Conservation (phyloP, 2,113 vertebrate species). For the Larimichthys polyactis region DNA sequence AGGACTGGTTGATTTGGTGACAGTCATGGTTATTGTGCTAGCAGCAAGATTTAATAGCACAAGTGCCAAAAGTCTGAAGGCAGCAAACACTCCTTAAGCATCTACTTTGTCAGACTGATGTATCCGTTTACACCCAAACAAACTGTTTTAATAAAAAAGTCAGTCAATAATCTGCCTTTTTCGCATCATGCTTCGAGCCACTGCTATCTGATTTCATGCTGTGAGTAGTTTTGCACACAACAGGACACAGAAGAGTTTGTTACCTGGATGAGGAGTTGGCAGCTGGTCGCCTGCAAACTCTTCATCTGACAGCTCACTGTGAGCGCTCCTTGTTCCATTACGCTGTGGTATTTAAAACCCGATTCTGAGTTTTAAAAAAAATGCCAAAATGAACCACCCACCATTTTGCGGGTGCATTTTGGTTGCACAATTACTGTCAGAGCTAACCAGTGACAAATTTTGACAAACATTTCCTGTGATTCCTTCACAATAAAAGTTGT, state of each 20-base stretch:
- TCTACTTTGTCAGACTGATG: too few relatives aligned
- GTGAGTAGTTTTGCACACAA: neutral
- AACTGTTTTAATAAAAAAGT: neutral
- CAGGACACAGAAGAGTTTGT: neutral
- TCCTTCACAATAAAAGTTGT: neutral
- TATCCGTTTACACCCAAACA: neutral
- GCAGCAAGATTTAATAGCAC: neutral
- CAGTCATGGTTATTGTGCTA: neutral
- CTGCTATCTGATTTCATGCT: neutral
- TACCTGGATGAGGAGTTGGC: neutral
- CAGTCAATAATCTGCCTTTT: neutral
- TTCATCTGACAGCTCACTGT: too few relatives aligned
- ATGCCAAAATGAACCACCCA: neutral
- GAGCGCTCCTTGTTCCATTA: neutral
- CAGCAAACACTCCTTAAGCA: too few relatives aligned
- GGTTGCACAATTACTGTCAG: neutral
- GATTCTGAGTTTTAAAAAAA: neutral
- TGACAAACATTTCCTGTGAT: neutral
- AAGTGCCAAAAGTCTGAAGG: too few relatives aligned
- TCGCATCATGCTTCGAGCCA: neutral
- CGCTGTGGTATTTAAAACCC: neutral
- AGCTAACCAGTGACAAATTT: neutral
- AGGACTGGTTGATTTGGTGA: neutral
- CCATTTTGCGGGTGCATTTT: neutral
- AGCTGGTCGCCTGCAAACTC: too few relatives aligned